Percentiles rank a stretch among this genome's conserved stretches.
phyloP scores from a whole-genome alignment of 2,888 invertebrate species.

The Elysia crispata region DNA sequence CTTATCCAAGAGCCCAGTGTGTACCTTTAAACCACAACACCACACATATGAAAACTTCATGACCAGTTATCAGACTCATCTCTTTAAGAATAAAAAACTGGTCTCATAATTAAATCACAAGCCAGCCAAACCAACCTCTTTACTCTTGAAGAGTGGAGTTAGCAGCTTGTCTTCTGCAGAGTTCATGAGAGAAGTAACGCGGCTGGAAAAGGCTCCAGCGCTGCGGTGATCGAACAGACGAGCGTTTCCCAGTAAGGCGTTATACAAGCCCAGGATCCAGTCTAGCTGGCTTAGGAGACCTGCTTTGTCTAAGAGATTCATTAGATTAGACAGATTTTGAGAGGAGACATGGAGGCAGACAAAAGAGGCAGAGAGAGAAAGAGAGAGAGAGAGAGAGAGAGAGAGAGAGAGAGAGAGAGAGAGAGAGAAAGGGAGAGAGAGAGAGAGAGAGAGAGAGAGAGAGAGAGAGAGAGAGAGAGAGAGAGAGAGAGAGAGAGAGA shows the following conservation, averaged over 20 bases:
- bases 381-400: too few species aligned
- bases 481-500: slow-evolving; percentile 37
- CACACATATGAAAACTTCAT: too few species aligned
- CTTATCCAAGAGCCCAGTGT: too few species aligned
- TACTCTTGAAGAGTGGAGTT: neutral
- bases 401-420: slow-evolving; percentile 4
- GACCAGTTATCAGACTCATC: too few species aligned
- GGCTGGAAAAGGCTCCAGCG: slow-evolving; percentile 3
- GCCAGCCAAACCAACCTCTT: neutral
- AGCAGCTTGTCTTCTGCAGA: slow-evolving; percentile 15
- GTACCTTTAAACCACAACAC: too few species aligned
- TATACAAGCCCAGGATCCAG: slow-evolving; percentile 27
- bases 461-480: neutral
- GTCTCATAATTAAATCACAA: neutral
- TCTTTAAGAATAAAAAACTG: too few species aligned
- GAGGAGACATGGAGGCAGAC: too few species aligned
- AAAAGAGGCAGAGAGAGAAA: too few species aligned
- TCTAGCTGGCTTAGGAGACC: neutral
- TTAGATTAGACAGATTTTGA: neutral
- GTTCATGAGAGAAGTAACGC: neutral
- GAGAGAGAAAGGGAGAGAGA: slow-evolving; percentile 13
- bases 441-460: slow-evolving; percentile 10
- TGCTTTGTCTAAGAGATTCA: neutral
- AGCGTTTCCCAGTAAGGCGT: slow-evolving; percentile 21
- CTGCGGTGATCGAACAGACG: slow-evolving; percentile 23